Evolutionary conservation across 2,888 invertebrate genomes (phyloP).

Genomic region (Meloe dianella): DNA sequence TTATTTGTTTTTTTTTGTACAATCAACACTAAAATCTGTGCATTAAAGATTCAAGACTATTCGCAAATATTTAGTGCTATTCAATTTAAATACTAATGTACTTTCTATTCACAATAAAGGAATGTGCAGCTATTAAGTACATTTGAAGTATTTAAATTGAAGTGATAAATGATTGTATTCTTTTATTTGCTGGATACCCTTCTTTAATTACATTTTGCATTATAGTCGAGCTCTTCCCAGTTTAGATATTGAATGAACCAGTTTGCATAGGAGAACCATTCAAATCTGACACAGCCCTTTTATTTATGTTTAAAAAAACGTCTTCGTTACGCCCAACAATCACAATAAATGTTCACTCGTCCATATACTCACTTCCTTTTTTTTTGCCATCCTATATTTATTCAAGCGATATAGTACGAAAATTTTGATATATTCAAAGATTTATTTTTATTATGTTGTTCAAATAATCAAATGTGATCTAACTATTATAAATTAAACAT

Average conservation of each 20-base stretch:
- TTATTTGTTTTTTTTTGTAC: background rate
- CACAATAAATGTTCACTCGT: background rate
- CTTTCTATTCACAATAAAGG: constrained; percentile 49
- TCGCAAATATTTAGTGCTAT: constrained; percentile 49
- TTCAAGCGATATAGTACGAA: background rate
- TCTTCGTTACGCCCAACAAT: constrained; percentile 2
- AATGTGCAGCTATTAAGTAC: constrained; percentile 44
- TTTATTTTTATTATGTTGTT: background rate
- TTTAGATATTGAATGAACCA: background rate
- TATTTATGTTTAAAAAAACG: background rate
- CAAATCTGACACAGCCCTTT: background rate
- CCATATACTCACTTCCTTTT: background rate
- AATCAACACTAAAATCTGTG: background rate
- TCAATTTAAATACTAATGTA: constrained; percentile 52
- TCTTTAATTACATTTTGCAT: constrained; percentile 40
- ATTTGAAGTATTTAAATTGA: constrained; percentile 43
- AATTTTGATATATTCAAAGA: background rate
- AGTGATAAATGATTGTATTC: constrained; percentile 44
- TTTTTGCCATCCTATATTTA: background rate
- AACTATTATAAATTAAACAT: background rate
- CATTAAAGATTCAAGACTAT: constrained; percentile 21
- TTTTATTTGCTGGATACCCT: constrained; percentile 39
- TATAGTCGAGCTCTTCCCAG: background rate
- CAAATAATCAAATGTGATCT: background rate
- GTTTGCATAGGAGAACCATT: constrained; percentile 1